Evolutionary conservation across 2,113 vertebrate genomes (phyloP).

Genomic region (Smithornis capensis): DNA sequence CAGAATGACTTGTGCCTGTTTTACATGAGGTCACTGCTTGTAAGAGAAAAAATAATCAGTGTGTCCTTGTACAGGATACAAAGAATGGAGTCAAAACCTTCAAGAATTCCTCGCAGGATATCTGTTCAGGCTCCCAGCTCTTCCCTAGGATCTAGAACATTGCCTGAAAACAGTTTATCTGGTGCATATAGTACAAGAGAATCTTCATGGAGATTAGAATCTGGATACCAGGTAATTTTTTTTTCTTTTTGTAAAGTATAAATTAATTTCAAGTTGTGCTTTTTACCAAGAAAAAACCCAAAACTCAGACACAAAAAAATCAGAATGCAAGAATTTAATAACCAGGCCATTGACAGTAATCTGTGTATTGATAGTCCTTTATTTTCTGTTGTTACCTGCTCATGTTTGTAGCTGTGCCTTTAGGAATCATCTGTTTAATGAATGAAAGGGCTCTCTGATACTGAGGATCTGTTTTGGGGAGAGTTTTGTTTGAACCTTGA

Average conservation of each 20-base stretch:
- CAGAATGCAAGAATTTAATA: background rate
- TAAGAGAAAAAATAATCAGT: background rate
- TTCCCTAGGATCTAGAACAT: slow-evolving; percentile 67
- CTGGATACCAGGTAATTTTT: slow-evolving; percentile 85
- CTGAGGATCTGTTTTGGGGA: background rate
- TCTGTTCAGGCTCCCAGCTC: slow-evolving; percentile 81
- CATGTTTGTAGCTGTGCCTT: background rate
- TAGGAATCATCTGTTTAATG: background rate
- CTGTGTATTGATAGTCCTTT: background rate
- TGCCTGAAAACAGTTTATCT: slow-evolving; percentile 71
- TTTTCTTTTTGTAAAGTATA: background rate
- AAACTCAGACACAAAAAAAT: background rate
- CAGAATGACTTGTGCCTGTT: background rate
- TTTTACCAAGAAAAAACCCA: background rate
- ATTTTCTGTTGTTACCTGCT: background rate
- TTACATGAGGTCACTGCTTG: background rate
- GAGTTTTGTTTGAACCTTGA: background rate
- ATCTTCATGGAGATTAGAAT: slow-evolving; percentile 81
- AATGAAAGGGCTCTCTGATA: background rate
- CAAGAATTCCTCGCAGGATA: slow-evolving; percentile 86
- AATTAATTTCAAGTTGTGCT: background rate
- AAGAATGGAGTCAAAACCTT: slow-evolving; percentile 92
- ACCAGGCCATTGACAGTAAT: background rate
- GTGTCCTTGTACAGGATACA: slow-evolving; percentile 56
- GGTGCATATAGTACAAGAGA: slow-evolving; percentile 80